Evolutionary conservation across 2,888 invertebrate genomes (phyloP), one percentile per base, ranked within the genome.

Genomic region (Xanthia togata): DNA sequence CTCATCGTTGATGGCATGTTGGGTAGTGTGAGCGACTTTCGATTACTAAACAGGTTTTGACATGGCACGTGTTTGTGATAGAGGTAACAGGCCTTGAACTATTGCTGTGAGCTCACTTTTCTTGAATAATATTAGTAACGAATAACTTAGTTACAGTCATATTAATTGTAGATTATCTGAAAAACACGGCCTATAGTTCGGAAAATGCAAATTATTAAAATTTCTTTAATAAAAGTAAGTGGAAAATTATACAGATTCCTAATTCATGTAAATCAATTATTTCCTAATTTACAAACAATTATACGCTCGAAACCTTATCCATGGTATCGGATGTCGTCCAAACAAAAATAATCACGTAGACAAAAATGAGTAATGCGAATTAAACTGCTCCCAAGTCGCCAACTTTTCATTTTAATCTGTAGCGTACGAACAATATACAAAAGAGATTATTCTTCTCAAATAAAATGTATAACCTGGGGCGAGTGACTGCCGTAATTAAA

Each of bases 351-450:
- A 83, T 63, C 70, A 69, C 73, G 73, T 41, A 35, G 62, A 71
- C 86, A 71, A 81, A 83, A 84, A 78, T 88, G 76, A 84, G 70
- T 84, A 79, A 88, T 78, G 77, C 74, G 78, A 78, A 78, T 84
- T 73, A 86, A 80, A 87, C 73, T 73, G 79, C 65, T 79, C 82
- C 78, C 79, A 74, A 82, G 87, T 84, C 67, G 78, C 44, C 63
- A 65, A 65, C 83, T 77, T 84, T 88, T 87, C 79, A 88, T 84
- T 87, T 80, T 78, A 87, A 87, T 77, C 79, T 67, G 69, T 70
- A 79, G 55, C 84, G 74, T 70, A 83, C 83, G 79, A 79, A 88
- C 76, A 88, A 81, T 84, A 79, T 74, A 84, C 81, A 86, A 76
- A 81, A 77, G 64, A 88, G 76, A 86, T 79, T 76, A 81, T 88